These are phyloP conservation scores for Prietella phreatophila DNA, from an alignment of 2,113 vertebrate species.

Conservation along the genomic window DNA sequence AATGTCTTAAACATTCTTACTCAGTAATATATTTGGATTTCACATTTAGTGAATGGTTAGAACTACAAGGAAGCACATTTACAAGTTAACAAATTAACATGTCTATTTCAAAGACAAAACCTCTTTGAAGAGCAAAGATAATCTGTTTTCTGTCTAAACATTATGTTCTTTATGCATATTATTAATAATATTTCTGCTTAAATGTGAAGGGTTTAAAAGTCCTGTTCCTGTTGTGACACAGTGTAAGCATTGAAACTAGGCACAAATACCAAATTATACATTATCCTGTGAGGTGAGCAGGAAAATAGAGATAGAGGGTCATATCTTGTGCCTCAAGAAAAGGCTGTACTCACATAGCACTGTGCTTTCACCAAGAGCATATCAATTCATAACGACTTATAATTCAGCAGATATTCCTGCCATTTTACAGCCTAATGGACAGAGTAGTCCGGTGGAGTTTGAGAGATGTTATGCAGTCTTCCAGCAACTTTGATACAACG, in stretches of 20 bases:
- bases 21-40: not conserved
- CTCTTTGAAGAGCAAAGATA: not conserved
- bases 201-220: not conserved
- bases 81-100: not conserved
- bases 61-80: not conserved
- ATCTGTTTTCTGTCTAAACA: not conserved
- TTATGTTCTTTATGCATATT: not conserved
- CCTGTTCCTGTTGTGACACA: not conserved
- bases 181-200: not conserved
- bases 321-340: not conserved
- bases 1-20: not conserved
- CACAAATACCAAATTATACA: not conserved
- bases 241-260: not conserved
- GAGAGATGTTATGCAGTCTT: not conserved
- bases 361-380: not conserved
- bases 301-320: not conserved
- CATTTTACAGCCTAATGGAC: slow-evolving; percentile 5
- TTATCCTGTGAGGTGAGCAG: not conserved
- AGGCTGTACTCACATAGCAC: not conserved
- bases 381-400: not conserved
- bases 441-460: not conserved
- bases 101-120: not conserved
- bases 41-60: not conserved
- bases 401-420: slow-evolving; percentile 8
- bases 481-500: not conserved